Percentiles rank a stretch among this genome's conserved stretches.
phyloP scores from a whole-genome alignment of 2,797 vertebrate genomes.

The Heteromormyrus szaboi region DNA sequence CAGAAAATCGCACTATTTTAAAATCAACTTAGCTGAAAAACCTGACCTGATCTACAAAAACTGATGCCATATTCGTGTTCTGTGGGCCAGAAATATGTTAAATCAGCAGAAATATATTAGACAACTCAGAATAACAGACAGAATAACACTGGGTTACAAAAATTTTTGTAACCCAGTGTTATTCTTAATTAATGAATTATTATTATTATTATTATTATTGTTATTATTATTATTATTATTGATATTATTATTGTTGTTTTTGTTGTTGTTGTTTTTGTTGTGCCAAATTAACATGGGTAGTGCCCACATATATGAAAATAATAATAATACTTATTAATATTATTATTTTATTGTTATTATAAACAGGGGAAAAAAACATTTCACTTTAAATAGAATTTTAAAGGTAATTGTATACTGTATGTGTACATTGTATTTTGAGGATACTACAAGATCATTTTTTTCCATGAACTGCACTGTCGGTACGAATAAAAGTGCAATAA shows the following conservation, averaged over 20 bases:
- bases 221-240: too few species aligned
- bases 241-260: too few species aligned
- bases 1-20: neutral
- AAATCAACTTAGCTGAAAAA: slow-evolving; percentile 6
- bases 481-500: neutral
- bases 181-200: neutral
- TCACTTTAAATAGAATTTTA: neutral
- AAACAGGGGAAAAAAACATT: neutral
- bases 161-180: neutral
- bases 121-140: neutral
- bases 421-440: neutral
- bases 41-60: slow-evolving; percentile 2
- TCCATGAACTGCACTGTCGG: neutral
- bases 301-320: neutral
- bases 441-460: neutral
- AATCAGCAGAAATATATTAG: neutral
- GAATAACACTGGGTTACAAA: too few species aligned
- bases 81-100: neutral
- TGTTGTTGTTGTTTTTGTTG: neutral
- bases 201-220: too few species aligned
- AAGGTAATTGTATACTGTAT: neutral
- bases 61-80: neutral
- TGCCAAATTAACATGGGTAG: neutral
- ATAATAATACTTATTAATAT: neutral
- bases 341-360: neutral